A percentile compares a stretch with the other conserved stretches of the same genome.
phyloP scores from a whole-genome alignment of 1,140 invertebrate species.

The Caerostris extrusa region DNA sequence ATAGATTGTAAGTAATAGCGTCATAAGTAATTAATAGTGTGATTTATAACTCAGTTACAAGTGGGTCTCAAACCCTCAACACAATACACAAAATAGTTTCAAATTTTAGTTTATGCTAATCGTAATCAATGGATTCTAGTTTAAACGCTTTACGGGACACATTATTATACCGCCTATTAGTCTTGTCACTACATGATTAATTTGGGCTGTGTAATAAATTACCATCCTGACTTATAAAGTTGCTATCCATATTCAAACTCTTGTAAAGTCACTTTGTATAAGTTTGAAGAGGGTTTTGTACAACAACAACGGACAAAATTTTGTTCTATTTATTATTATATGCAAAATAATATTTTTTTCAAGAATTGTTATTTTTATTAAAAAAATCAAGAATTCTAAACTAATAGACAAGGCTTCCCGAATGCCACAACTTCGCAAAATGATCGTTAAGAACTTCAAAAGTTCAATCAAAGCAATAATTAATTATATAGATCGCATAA shows the following conservation, averaged over 20 bases:
- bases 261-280: no score
- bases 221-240: not conserved
- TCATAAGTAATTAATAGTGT: not conserved
- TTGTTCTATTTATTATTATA: no score
- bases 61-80: not conserved
- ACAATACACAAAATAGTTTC: not conserved
- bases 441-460: no score
- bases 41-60: not conserved
- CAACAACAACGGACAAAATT: no score
- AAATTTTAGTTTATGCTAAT: constrained; percentile 17
- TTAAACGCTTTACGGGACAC: not conserved
- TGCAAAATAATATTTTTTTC: no score
- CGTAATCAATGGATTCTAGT: not conserved
- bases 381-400: no score
- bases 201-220: not conserved
- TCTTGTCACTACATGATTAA: not conserved
- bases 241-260: not conserved
- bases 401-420: no score
- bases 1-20: not conserved
- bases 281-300: no score
- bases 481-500: no score
- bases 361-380: no score
- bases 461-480: no score
- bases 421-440: no score
- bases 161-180: not conserved